Percentiles rank a stretch among this genome's conserved stretches.
These are phyloP conservation scores for Cariama cristata DNA, from an alignment of 2,113 vertebrate genomes.

Conservation along the genomic window DNA sequence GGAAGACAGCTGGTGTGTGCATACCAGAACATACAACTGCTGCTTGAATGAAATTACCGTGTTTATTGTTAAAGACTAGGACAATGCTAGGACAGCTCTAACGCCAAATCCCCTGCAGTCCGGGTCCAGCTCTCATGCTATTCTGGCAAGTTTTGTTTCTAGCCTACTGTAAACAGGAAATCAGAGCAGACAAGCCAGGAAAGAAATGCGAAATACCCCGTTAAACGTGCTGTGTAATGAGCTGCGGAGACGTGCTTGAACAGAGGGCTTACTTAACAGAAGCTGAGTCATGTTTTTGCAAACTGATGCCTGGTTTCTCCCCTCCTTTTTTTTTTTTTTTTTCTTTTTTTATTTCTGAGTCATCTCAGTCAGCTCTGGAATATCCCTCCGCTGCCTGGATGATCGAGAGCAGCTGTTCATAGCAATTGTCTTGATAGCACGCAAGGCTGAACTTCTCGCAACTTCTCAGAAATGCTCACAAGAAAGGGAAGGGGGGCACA, in stretches of 20 bases:
- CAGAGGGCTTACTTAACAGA: slow-evolving; percentile 8
- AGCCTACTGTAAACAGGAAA: not conserved
- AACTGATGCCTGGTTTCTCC: slow-evolving; percentile 17
- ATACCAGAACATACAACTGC: not conserved
- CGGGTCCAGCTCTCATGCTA: rapidly evolving
- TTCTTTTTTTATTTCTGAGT: slow-evolving; percentile 69
- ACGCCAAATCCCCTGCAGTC: not conserved
- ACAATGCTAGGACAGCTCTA: not conserved
- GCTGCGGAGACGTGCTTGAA: not conserved
- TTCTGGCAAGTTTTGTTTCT: not conserved
- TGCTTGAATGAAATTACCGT: not conserved
- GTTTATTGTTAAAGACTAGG: not conserved
- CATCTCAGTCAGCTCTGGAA: slow-evolving; percentile 52
- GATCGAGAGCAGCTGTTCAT: slow-evolving; percentile 12
- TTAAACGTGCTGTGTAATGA: not conserved
- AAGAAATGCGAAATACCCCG: not conserved
- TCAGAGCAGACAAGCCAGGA: not conserved
- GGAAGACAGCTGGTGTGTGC: not conserved
- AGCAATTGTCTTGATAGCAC: not conserved
- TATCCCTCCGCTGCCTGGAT: not conserved
- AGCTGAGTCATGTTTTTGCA: slow-evolving; percentile 50
- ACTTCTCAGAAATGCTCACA: not conserved
- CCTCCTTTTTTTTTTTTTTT: not conserved
- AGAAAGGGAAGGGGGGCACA: not conserved
- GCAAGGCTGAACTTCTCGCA: not conserved